Evolutionary conservation across 2,113 vertebrate species (phyloP).

Genomic region (Gopherus evgoodei): DNA sequence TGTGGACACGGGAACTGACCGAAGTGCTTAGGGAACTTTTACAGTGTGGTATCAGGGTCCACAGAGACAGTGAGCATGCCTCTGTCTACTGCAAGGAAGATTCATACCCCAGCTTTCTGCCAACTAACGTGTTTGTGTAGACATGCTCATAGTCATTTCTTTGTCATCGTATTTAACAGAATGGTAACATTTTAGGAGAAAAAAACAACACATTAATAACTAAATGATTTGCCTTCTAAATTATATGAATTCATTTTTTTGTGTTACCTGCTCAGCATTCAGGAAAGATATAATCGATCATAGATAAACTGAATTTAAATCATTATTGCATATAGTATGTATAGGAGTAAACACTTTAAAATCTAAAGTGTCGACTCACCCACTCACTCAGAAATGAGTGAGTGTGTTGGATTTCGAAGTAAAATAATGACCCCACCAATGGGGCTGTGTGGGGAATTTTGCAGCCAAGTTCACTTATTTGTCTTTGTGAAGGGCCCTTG

Average conservation of each 20-base stretch:
- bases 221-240: background rate
- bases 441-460: background rate
- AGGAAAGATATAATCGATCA: background rate
- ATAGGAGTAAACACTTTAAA: background rate
- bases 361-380: background rate
- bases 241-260: background rate
- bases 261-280: background rate
- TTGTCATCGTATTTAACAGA: background rate
- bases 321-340: background rate
- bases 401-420: background rate
- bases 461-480: background rate
- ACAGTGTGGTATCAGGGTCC: background rate
- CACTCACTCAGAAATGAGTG: background rate
- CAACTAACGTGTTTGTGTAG: background rate
- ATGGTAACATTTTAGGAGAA: background rate
- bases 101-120: background rate
- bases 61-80: background rate
- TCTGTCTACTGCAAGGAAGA: background rate
- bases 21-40: background rate
- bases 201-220: background rate
- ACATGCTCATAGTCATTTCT: background rate
- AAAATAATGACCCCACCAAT: background rate
- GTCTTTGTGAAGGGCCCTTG: background rate
- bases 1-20: background rate
- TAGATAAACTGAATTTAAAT: background rate